phyloP scores from a whole-genome alignment of 2,797 vertebrate species.

The Podarcis siculus region DNA sequence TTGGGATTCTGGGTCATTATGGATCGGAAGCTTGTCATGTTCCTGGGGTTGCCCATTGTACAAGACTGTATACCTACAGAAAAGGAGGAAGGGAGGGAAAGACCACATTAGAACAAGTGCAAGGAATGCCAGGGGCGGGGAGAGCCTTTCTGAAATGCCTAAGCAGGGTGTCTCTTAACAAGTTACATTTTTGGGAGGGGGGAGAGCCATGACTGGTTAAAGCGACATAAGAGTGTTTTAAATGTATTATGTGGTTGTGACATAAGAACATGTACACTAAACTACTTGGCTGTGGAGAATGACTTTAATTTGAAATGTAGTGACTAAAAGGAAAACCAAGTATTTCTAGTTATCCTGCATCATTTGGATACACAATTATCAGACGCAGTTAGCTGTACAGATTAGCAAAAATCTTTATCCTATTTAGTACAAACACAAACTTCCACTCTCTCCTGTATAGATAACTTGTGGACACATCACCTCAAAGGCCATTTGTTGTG shows the following conservation, averaged over 20 bases:
- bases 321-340: not conserved
- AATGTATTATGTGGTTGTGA: too few relatives aligned
- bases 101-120: conserved; percentile 26
- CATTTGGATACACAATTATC: not conserved
- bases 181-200: too few relatives aligned
- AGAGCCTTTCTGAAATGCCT: not conserved
- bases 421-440: not conserved
- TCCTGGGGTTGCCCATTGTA: conserved; percentile 87
- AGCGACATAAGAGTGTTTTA: too few relatives aligned
- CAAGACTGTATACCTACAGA: conserved; percentile 88
- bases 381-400: not conserved
- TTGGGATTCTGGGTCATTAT: conserved; percentile 86
- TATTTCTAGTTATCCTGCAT: not conserved
- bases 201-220: too few relatives aligned
- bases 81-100: conserved; percentile 15
- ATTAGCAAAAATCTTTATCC: not conserved
- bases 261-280: too few relatives aligned
- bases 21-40: conserved; percentile 86
- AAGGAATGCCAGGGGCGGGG: not conserved
- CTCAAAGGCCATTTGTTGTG: too few relatives aligned
- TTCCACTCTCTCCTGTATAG: not conserved
- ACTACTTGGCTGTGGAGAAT: too few relatives aligned
- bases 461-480: not conserved
- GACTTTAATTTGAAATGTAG: too few relatives aligned
- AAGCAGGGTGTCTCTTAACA: too few relatives aligned